Base-by-base conservation (phyloP, 1,140 invertebrate genomes). In the Drosophila pachea region DNA sequence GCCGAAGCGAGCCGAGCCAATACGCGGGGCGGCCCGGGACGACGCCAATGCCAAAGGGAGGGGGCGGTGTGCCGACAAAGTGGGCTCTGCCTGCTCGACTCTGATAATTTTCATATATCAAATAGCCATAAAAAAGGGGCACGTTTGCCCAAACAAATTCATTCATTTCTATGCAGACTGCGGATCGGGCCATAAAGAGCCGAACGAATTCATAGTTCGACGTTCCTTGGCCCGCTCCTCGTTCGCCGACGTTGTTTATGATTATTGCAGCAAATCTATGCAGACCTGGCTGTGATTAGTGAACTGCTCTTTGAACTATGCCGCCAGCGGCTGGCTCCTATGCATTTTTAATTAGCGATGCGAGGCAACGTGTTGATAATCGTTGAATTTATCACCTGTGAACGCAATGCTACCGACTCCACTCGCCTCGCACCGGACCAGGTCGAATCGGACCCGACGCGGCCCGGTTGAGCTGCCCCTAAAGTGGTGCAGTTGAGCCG, bases 361-460 rank as follows among this genome's bases (percentile, higher is more conserved):
- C 38, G 55, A 12, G 40, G 35, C 50, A 67, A 69, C 63, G 82
- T 81, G 81, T 77, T 81, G 76, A 81, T 86, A 86, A 86, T 86
- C 77, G 74, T 69, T 67, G 45, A 86, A 86, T 86, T 86, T 86
- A 86, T 86, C 77, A 86, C 77, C 81, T 84, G 81, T 79, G 73
- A 84, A 79, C 40, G 58, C 63, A 68, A 70, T 45, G 68, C 63
- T 76, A 83, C 53, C 64, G 58, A 45, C 67, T 70, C 54, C 47
- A 75, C n/a, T 43, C 58, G 22, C 35, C 3, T 16, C 31, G 5
- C 4, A 0, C 4, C 40, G 2, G 2, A 14, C 40, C 22, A 3
- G 22, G 22, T 22, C 22, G 22, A 22, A 22, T 22, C 22, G 22
- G 22, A 22, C 22, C 22, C 22, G 22, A 22, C 22, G 1, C 22